Conservation (phyloP, 2,888 invertebrate genomes). For the Epinotia bilunana region DNA sequence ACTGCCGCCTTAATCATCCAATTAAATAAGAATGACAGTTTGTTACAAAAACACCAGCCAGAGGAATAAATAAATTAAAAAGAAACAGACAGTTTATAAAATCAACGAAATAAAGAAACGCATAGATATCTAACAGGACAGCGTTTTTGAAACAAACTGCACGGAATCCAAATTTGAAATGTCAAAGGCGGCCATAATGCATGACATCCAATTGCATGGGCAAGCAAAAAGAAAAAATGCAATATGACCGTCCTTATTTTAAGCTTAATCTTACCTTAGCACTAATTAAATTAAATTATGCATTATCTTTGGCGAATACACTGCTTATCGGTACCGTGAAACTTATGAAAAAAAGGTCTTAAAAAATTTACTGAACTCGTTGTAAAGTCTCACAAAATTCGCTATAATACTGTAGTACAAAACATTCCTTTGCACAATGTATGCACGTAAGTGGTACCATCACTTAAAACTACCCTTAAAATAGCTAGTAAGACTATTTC, state of each 20-base stretch:
- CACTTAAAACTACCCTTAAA: slow-evolving; percentile 59
- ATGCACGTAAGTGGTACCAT: slow-evolving; percentile 73
- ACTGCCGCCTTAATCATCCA: slow-evolving; percentile 23
- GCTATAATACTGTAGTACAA: slow-evolving; percentile 79
- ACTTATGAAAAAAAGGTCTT: slow-evolving; percentile 56
- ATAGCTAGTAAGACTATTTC: slow-evolving; percentile 61
- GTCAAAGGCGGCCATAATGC: slow-evolving; percentile 49
- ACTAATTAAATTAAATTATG: slow-evolving; percentile 76
- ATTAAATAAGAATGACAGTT: slow-evolving; percentile 27
- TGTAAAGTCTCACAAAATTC: slow-evolving; percentile 81
- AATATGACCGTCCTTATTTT: slow-evolving; percentile 49
- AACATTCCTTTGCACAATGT: slow-evolving; percentile 55
- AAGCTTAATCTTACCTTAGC: slow-evolving; percentile 59
- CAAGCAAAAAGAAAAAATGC: slow-evolving; percentile 41
- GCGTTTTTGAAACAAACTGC: slow-evolving; percentile 45
- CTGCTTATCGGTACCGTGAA: slow-evolving; percentile 76
- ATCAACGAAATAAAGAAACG: slow-evolving; percentile 7
- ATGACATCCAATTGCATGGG: slow-evolving; percentile 43
- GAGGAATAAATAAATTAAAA: slow-evolving; percentile 31
- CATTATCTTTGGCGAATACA: slow-evolving; percentile 84
- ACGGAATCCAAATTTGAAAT: slow-evolving; percentile 39
- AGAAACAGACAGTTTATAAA: not conserved
- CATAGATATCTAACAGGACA: slow-evolving; percentile 23
- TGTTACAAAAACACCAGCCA: slow-evolving; percentile 25
- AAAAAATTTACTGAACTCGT: slow-evolving; percentile 76